A percentile compares a stretch with the other conserved stretches of the same genome.
Conservation (phyloP, 1,140 invertebrate species). For the Lasaia peninsularis region DNA sequence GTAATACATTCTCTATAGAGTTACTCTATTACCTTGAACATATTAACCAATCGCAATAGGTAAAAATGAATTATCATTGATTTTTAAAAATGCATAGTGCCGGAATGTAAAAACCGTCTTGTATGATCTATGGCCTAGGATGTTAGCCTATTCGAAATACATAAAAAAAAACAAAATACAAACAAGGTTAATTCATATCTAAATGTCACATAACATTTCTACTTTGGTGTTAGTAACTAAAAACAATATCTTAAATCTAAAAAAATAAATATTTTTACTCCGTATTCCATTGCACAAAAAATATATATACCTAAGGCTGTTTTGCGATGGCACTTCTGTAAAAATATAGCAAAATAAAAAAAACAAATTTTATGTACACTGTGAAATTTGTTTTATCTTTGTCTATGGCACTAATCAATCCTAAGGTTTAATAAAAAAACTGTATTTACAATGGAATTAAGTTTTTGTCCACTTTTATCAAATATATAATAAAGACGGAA, state of each 20-base stretch:
- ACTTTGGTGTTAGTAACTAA: constrained; percentile 73
- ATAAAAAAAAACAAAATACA: constrained; percentile 40
- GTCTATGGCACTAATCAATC: constrained; percentile 69
- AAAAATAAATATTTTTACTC: constrained; percentile 64
- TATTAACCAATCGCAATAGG: background rate
- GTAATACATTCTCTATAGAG: constrained; percentile 34
- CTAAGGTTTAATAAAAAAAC: constrained; percentile 47
- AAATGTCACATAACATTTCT: constrained; percentile 44
- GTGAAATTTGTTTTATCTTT: constrained; percentile 39
- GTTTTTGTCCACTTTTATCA: background rate
- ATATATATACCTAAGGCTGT: constrained; percentile 35
- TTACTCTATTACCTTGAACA: background rate
- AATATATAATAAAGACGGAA: constrained; percentile 37
- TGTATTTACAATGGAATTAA: constrained; percentile 49
- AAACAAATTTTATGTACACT: constrained; percentile 44
- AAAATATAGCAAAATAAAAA: constrained; percentile 61
- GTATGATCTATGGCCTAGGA: background rate
- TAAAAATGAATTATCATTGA: background rate
- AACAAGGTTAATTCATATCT: constrained; percentile 24
- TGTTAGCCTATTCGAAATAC: constrained; percentile 8
- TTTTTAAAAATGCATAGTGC: background rate
- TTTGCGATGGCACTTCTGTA: constrained; percentile 57
- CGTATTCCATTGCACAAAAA: constrained; percentile 56
- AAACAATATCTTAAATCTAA: constrained; percentile 54
- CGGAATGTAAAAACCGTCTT: constrained; percentile 4